phyloP scores from a whole-genome alignment of 2,888 invertebrate genomes.

The Drosophila phalerata region DNA sequence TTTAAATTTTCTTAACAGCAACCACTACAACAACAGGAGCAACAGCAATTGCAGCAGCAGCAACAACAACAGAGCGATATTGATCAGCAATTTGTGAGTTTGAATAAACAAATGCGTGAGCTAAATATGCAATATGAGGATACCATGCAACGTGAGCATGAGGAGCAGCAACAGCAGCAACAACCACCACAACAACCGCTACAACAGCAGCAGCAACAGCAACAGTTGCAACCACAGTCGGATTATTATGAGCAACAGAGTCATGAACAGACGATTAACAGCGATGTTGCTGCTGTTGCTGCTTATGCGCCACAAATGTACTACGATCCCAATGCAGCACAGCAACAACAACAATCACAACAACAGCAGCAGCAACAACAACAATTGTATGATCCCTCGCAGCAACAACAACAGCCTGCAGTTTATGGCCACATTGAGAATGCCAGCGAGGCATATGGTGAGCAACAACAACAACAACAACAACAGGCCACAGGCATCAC shows the following conservation, averaged over 20 bases:
- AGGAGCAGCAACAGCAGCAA: constrained; percentile 33
- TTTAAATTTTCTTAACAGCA: constrained; percentile 17
- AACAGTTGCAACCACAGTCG: constrained; percentile 18
- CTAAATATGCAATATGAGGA: constrained; percentile 83
- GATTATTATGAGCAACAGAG: constrained; percentile 44
- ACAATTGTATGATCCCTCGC: constrained; percentile 43
- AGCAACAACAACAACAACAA: neutral
- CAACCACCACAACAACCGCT: constrained; percentile 33
- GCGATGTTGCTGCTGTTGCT: constrained; percentile 11
- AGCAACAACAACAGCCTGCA: constrained; percentile 32
- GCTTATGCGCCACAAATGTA: constrained; percentile 38
- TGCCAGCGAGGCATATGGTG: constrained; percentile 36
- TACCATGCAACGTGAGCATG: constrained; percentile 53
- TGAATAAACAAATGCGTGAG: constrained; percentile 84
- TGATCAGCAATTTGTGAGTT: constrained; percentile 84
- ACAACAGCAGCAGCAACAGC: constrained; percentile 15
- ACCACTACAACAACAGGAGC: constrained; percentile 46
- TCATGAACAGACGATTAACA: constrained; percentile 32
- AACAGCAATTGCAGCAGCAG: constrained; percentile 64
- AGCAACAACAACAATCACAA: constrained; percentile 20
- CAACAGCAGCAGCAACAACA: constrained; percentile 45
- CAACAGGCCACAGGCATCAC: neutral
- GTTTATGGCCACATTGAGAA: constrained; percentile 44
- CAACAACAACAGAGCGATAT: constrained; percentile 67
- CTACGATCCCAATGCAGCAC: constrained; percentile 51